phyloP scores from a whole-genome alignment of 1,140 invertebrate genomes.

The Drosophila teissieri region DNA sequence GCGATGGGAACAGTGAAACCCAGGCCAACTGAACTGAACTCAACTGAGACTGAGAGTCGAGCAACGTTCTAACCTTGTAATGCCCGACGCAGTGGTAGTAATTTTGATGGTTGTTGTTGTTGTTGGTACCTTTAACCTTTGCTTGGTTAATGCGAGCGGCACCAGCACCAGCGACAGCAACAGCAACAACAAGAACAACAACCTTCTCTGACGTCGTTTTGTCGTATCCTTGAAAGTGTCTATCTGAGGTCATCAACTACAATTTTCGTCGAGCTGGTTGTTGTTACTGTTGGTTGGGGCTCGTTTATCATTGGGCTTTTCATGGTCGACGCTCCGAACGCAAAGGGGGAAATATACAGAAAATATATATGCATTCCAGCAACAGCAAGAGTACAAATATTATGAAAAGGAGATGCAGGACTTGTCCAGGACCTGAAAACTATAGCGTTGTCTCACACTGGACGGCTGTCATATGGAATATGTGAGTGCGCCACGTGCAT shows the following conservation, averaged over 20 bases:
- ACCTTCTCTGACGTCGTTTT: conserved; percentile 41
- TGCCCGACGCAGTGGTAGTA: conserved; percentile 29
- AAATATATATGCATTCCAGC: conserved; percentile 6
- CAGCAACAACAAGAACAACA: conserved; percentile 26
- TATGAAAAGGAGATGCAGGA: conserved; percentile 13
- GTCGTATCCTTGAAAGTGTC: conserved; percentile 75
- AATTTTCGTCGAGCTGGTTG: conserved; percentile 57
- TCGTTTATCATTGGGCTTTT: conserved; percentile 60
- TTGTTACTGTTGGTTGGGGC: conserved; percentile 37
- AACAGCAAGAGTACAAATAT: background rate
- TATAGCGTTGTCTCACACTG: conserved; percentile 1
- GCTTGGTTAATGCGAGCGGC: conserved; percentile 48
- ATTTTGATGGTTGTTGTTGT: conserved; percentile 40
- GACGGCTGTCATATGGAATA: conserved; percentile 2
- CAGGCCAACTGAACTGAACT: conserved; percentile 48
- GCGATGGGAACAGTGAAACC: conserved; percentile 22
- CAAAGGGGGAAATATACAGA: conserved; percentile 23
- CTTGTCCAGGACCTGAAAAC: background rate
- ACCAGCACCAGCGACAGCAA: background rate
- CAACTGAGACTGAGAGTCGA: conserved; percentile 49
- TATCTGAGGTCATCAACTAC: conserved; percentile 81
- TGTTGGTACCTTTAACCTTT: conserved; percentile 80
- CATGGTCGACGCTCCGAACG: conserved; percentile 41
- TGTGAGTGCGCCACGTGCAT: conserved; percentile 41
- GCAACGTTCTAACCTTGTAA: conserved; percentile 70